These are phyloP conservation scores for Parochlus steinenii DNA, from an alignment of 2,888 invertebrate genomes.

Conservation along the genomic window DNA sequence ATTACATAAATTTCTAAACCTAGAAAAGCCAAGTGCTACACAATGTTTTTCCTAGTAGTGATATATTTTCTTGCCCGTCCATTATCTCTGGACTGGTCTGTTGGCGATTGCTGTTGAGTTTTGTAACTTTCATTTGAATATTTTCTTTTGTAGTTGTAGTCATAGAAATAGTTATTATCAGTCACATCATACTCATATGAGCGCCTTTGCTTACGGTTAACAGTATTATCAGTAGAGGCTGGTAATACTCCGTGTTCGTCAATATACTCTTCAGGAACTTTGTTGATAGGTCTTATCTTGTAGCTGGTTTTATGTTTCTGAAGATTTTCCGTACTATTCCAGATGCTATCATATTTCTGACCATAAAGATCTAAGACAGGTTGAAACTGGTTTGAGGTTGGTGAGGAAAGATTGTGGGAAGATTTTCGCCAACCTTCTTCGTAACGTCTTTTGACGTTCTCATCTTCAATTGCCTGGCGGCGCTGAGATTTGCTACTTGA, in stretches of 20 bases:
- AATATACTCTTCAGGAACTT: neutral
- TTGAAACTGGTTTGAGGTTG: constrained; percentile 39
- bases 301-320: neutral
- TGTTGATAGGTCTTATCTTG: too few relatives aligned
- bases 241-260: neutral
- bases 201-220: neutral
- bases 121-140: constrained; percentile 8
- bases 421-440: constrained; percentile 54
- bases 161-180: constrained; percentile 7
- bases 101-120: too few relatives aligned
- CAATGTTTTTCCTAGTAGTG: constrained; percentile 5
- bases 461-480: constrained; percentile 39
- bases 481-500: constrained; percentile 59
- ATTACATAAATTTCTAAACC: constrained; percentile 5
- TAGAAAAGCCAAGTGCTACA: constrained; percentile 5
- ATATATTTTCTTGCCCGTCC: constrained; percentile 1
- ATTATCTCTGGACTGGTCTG: too few relatives aligned
- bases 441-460: constrained; percentile 41
- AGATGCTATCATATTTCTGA: constrained; percentile 38
- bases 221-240: neutral
- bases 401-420: constrained; percentile 34
- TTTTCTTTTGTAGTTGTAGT: constrained; percentile 9
- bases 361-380: constrained; percentile 50
- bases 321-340: constrained; percentile 27
- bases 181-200: constrained; percentile 5